Percentiles rank a stretch among this genome's conserved stretches.
phyloP scores from a whole-genome alignment of 2,888 invertebrate species.

The Halocaridina rubra region DNA sequence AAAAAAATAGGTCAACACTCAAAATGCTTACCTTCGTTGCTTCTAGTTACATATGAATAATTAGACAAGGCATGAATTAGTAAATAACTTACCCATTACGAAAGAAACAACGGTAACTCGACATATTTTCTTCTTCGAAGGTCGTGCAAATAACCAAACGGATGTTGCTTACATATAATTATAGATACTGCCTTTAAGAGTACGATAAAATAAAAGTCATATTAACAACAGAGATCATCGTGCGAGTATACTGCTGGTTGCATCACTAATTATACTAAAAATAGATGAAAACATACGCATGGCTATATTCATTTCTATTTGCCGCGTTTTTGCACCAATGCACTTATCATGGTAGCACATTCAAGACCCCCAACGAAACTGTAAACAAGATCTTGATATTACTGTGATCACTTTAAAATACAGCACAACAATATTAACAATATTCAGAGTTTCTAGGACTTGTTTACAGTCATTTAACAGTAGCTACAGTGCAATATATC shows the following conservation, averaged over 20 bases:
- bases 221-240: too few relatives aligned
- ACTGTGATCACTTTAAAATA: neutral
- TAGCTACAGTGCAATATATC: too few relatives aligned
- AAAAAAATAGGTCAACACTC: too few relatives aligned
- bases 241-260: neutral
- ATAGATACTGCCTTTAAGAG: too few relatives aligned
- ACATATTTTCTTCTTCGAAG: neutral
- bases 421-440: neutral
- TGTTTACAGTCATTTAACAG: too few relatives aligned
- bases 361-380: neutral
- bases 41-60: too few relatives aligned
- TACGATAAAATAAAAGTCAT: too few relatives aligned
- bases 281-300: neutral
- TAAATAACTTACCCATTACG: constrained; percentile 14
- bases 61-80: neutral
- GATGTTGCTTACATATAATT: too few relatives aligned
- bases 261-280: neutral
- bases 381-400: neutral
- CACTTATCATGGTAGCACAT: neutral
- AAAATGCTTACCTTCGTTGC: too few relatives aligned
- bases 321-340: neutral
- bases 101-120: neutral
- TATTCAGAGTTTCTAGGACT: neutral
- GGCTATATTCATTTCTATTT: neutral
- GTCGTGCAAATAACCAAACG: neutral